Percentiles rank a stretch among this genome's conserved stretches.
Conservation (phyloP, 1,140 invertebrate species). For the Nixonia krombeini region DNA sequence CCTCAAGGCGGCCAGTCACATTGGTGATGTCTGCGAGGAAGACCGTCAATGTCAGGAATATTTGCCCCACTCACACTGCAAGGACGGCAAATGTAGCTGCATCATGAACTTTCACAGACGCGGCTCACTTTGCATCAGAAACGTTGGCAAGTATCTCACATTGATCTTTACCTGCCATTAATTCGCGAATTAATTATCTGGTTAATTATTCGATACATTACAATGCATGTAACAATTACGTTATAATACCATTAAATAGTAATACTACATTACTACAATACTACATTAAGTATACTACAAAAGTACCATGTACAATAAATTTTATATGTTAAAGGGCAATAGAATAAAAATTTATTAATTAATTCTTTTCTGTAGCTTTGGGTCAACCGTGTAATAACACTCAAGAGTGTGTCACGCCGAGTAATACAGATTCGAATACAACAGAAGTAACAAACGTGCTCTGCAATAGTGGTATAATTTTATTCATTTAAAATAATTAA, state of each 20-base stretch:
- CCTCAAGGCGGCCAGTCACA: conserved; percentile 51
- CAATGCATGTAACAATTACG: too few relatives aligned
- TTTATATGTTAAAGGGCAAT: too few relatives aligned
- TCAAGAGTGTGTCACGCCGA: conserved; percentile 55
- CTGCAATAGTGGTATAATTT: conserved; percentile 53
- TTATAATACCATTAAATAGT: too few relatives aligned
- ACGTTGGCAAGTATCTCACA: conserved; percentile 51
- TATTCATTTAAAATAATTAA: too few relatives aligned
- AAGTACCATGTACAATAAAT: too few relatives aligned
- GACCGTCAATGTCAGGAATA: conserved; percentile 56
- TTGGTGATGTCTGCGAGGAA: conserved; percentile 59
- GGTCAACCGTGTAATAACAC: conserved; percentile 45
- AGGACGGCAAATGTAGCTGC: conserved; percentile 52
- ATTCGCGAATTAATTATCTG: neutral
- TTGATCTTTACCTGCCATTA: neutral
- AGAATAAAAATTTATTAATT: neutral
- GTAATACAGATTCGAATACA: conserved; percentile 47
- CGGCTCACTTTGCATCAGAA: conserved; percentile 49
- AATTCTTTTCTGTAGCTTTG: conserved; percentile 38
- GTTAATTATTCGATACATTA: neutral
- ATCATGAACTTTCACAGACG: conserved; percentile 49
- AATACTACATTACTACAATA: too few relatives aligned
- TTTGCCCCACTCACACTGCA: conserved; percentile 51
- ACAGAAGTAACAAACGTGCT: conserved; percentile 55
- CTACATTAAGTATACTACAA: too few relatives aligned